These are phyloP conservation scores for Menidia beryllina DNA, from an alignment of 2,113 vertebrate species.

Conservation along the genomic window DNA sequence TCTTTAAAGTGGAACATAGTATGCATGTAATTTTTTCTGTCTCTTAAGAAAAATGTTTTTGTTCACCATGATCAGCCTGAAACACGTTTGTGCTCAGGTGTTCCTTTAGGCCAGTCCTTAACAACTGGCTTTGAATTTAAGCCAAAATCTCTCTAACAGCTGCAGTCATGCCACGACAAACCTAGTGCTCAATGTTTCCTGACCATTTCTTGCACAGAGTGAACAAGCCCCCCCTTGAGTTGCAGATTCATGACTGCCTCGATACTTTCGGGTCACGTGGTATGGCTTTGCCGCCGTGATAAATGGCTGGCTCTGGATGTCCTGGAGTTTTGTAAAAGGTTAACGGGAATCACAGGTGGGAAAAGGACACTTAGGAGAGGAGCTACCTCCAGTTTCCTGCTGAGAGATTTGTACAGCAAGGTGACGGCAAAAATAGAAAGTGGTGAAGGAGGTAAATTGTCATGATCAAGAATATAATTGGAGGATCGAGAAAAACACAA, in stretches of 20 bases:
- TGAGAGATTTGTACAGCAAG: conserved; percentile 17
- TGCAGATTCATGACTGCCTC: conserved; percentile 67
- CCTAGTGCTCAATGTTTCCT: conserved; percentile 59
- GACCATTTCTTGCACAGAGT: conserved; percentile 53
- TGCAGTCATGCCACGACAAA: conserved; percentile 57
- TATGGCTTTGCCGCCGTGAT: conserved; percentile 49
- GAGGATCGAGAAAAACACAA: not conserved
- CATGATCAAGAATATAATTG: not conserved
- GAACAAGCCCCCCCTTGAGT: conserved; percentile 53
- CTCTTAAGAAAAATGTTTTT: not conserved
- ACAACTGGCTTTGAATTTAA: conserved; percentile 54
- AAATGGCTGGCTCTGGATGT: conserved; percentile 55
- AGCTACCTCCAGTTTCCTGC: conserved; percentile 41
- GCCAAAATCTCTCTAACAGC: conserved; percentile 54
- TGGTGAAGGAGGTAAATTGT: not conserved
- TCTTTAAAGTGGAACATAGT: not conserved
- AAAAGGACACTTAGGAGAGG: conserved; percentile 52
- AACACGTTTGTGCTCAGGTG: conserved; percentile 34
- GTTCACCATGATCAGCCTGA: conserved; percentile 10
- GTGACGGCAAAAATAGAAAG: conserved; percentile 30
- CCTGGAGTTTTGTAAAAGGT: conserved; percentile 62
- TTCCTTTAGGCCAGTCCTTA: conserved; percentile 27
- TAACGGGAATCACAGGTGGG: conserved; percentile 52
- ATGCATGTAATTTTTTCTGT: not conserved
- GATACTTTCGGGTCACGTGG: conserved; percentile 25